Evolutionary conservation across 2,888 invertebrate species (phyloP), one percentile per base, ranked within the genome.

Genomic region (Seira sanloemensis): DNA sequence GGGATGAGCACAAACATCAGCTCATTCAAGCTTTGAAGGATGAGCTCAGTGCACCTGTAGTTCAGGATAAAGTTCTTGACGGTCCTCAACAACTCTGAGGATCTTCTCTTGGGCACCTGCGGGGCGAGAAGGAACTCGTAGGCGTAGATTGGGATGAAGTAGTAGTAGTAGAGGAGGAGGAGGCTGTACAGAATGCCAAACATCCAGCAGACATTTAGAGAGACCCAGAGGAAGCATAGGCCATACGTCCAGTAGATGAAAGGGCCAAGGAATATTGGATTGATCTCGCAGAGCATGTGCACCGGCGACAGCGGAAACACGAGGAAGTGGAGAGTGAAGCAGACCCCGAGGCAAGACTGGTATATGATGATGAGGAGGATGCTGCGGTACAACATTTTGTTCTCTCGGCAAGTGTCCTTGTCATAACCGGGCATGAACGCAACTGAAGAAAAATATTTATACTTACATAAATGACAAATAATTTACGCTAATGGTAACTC

Each of bases 121-220:
- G 18, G 37, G 0, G 76, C 76, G 0, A 82, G 50, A 1, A 67
- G 68, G 24, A 82, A 82, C 24, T 82, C 81, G 1, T 19, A 25
- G 0, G 68, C 19, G 71, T 76, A 82, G 26, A 82, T 82, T 2
- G 81, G 76, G 9, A 82, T 24, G 23, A 79, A 46, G 0, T 25
- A 25, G n/a, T 19, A 9, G 23, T 66, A 79, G 50, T 46, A 78
- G 23, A 73, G 1, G 0, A 73, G n/a, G 0, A 73, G 7, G 1
- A 73, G 0, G 16, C 27, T 2, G 7, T 21, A 46, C 1, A 71
- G 23, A 0, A 67, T 46, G 1, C 37, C 12, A 24, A 62, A 72
- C 0, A 72, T 18, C 5, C 62, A 66, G 1, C 25, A 0, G 0
- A 78, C 1, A 0, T 18, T 58, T 7, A 65, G 37, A 54, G 66